Evolutionary conservation across 2,888 invertebrate genomes (phyloP), one percentile per base, ranked within the genome.

Genomic region (Deladenus siricidicola): DNA sequence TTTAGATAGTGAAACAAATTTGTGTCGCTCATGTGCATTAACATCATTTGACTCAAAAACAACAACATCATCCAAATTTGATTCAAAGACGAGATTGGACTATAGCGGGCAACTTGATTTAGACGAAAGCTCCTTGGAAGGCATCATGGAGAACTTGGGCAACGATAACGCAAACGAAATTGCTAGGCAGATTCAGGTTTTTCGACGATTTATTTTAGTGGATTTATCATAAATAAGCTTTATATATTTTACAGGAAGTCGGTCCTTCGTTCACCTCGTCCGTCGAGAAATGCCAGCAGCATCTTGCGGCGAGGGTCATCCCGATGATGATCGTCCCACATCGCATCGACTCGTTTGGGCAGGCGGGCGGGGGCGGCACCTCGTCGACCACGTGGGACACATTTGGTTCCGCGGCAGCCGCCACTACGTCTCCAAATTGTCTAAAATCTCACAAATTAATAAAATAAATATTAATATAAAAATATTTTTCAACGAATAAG

Each of bases 201-300:
- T 21, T 10, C 6, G 19, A 23, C n/a, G 8, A 23, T 45, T 45
- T 45, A 24, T 6, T 45, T 23, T 24, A 6, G 1, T 45, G 23
- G 2, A 45, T n/a, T n/a, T n/a, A n/a, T n/a, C n/a, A 24, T 24
- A 24, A 2, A 24, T 10, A 6, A 10, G 23, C 1, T 24, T 19
- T 26, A 19, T 3, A 50, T 34, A 26, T 58, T 26, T 49, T 94
- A 76, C 85, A 88, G 80, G 94, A 96, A 82, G 85, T 93, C 78
- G 91, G 94, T 57, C 91, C 89, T 82, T 84, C 86, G 70, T 91
- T 92, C 80, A 93, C 92, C 58, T 82, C 86, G 56, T 86, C 86
- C 24, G 84, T 89, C 49, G 91, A 92, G 77, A 89, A 89, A 80
- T 92, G 91, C 79, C 87, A 90, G 72, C 86, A 85, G 78, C 87